Conservation (phyloP, 2,888 invertebrate species). For the Seira musarum region DNA sequence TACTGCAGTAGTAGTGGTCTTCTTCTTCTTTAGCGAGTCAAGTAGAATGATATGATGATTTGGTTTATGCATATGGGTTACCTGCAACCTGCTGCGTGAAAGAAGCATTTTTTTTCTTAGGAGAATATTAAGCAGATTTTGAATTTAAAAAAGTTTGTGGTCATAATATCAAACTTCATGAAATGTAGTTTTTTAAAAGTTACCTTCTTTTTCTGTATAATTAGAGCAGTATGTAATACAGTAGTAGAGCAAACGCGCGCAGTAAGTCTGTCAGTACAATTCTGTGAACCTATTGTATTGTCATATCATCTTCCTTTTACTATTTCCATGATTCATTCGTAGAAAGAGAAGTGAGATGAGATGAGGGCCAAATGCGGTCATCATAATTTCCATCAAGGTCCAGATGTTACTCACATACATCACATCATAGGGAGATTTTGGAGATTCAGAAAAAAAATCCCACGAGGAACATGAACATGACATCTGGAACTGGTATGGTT, state of each 20-base stretch:
- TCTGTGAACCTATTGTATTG: no score
- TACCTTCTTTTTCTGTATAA: conserved; percentile 4
- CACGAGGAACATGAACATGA: neutral
- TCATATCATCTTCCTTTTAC: neutral
- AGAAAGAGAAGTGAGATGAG: neutral
- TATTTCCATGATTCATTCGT: conserved; percentile 34
- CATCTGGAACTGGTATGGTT: conserved; percentile 8
- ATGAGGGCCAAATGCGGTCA: conserved; percentile 50
- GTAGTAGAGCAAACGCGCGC: neutral
- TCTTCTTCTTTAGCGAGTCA: conserved; percentile 27
- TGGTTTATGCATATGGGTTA: conserved; percentile 32
- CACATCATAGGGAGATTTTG: no score
- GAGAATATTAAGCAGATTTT: conserved; percentile 3
- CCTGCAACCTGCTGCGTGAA: conserved; percentile 40
- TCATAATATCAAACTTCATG: conserved; percentile 2
- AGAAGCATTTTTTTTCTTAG: conserved; percentile 17
- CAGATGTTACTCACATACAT: conserved; percentile 50
- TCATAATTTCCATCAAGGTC: conserved; percentile 57
- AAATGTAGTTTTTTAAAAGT: neutral
- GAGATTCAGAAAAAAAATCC: neutral
- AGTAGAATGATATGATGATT: conserved; percentile 31
- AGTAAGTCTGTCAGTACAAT: no score
- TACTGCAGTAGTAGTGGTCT: conserved; percentile 36
- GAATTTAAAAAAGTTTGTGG: neutral
- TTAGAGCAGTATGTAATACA: conserved; percentile 10